Evolutionary conservation across 1,140 invertebrate species (phyloP), one percentile per base, ranked within the genome.

Genomic region (Hormaphis cornu): DNA sequence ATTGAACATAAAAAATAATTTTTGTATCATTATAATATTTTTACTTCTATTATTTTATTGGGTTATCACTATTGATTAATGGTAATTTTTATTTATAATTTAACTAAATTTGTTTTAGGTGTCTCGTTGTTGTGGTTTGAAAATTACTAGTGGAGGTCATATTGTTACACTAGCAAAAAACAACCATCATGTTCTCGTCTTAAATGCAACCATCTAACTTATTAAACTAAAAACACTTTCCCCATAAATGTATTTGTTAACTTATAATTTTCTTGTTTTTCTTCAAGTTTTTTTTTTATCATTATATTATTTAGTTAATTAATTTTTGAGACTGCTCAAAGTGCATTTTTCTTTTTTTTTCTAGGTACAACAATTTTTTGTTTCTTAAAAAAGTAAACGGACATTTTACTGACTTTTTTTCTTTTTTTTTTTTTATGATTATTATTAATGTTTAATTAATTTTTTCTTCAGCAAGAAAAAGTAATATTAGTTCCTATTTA

Each of bases 131-230:
- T 97, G 94, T 79, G 95, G 95, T 53, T 82, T 98, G 74, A 97
- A 97, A 82, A 94, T 97, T 74, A 97, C 94, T 48, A 91, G 90
- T 6, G 93, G 96, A 82, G 95, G 94, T 66, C 95, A 94, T 81
- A 89, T 98, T 72, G 93, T 98, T 73, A 98, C 95, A 61, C 81
- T 98, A 78, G 95, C 95, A 75, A 97, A 97, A 83, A 97, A 97
- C 83, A 97, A 97, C 83, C 94, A 97, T 81, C 93, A 97, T 80
- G 93, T 97, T 74, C 85, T 97, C 77, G 90, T 97, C 75, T 83
- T 98, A 75, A 94, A 97, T 82, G 96, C 93, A 46, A 46, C 85
- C 95, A 74, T 95, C 93, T 82, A 92, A 66, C 12, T 48, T 18
- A 46, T 20, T 33, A 20, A 22, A n/a, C 18, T 9, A 5, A 18